Conservation (phyloP, 2,888 invertebrate species). For the Ferdinandea cuprea region DNA sequence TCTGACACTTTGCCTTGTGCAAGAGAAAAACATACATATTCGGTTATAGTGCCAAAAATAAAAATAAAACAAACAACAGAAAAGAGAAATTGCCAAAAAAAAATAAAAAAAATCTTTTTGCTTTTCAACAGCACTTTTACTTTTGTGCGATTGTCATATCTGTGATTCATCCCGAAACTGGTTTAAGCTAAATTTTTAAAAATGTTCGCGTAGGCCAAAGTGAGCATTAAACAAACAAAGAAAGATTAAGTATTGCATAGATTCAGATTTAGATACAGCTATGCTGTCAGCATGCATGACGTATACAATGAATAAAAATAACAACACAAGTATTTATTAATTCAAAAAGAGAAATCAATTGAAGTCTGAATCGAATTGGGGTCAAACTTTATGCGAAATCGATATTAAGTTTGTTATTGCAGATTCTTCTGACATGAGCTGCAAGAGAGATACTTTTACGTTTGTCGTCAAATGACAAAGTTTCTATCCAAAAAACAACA, state of each 20-base stretch:
- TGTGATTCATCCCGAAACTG: constrained; percentile 45
- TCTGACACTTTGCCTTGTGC: constrained; percentile 28
- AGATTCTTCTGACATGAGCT: not conserved
- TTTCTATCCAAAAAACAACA: not conserved
- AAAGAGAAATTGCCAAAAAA: constrained; percentile 52
- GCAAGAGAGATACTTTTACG: not conserved
- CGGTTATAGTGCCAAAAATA: constrained; percentile 9
- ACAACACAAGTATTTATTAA: too few relatives aligned
- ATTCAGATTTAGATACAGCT: not conserved
- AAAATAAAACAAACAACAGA: constrained; percentile 8
- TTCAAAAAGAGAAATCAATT: constrained; percentile 43
- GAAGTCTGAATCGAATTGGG: constrained; percentile 22
- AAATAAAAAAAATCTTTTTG: constrained; percentile 8
- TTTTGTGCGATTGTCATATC: constrained; percentile 19
- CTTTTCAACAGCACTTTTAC: constrained; percentile 42
- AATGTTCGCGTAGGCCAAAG: constrained; percentile 3
- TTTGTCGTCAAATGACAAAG: not conserved
- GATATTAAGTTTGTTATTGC: not conserved
- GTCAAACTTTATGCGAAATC: constrained; percentile 19
- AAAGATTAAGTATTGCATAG: constrained; percentile 2
- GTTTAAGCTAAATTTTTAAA: constrained; percentile 26
- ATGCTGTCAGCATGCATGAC: not conserved
- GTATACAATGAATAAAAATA: not conserved
- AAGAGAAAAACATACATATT: constrained; percentile 7
- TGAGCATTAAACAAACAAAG: not conserved